Evolutionary conservation across 2,113 vertebrate genomes (phyloP).

Genomic region (Collichthys lucidus): DNA sequence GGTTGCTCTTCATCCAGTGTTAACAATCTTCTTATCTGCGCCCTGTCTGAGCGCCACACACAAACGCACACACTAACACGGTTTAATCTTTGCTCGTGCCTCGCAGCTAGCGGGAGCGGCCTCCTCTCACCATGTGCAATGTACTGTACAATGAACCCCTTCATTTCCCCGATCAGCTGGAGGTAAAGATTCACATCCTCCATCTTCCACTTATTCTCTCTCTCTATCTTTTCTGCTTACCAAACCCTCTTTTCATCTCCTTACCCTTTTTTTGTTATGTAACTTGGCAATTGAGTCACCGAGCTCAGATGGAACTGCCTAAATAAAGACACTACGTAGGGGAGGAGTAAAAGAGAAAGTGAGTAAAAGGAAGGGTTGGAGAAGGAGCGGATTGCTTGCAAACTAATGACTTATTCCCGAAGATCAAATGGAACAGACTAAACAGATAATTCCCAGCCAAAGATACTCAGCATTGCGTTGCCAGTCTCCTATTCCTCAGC

Average conservation of each 20-base stretch:
- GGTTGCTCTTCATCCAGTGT: constrained; percentile 68
- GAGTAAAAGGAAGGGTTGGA: constrained; percentile 47
- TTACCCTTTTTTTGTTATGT: constrained; percentile 62
- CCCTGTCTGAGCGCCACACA: constrained; percentile 35
- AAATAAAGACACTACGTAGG: constrained; percentile 68
- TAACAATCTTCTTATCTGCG: constrained; percentile 63
- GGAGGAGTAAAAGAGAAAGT: constrained; percentile 46
- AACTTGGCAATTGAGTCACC: constrained; percentile 68
- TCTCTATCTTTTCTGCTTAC: constrained; percentile 4
- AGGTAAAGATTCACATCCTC: constrained; percentile 41
- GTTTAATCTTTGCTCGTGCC: constrained; percentile 48
- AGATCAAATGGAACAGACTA: constrained; percentile 73
- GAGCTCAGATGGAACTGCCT: constrained; percentile 59
- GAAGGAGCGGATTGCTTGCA: constrained; percentile 65
- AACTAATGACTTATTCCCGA: constrained; percentile 75
- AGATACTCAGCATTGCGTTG: constrained; percentile 67
- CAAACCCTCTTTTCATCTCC: constrained; percentile 18
- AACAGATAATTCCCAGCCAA: constrained; percentile 75
- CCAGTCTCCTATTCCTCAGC: constrained; percentile 49
- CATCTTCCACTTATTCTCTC: constrained; percentile 20
- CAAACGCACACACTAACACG: constrained; percentile 14
- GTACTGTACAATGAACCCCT: constrained; percentile 53
- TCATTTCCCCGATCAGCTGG: constrained; percentile 54
- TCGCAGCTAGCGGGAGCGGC: constrained; percentile 25
- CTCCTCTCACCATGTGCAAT: constrained; percentile 44